Evolutionary conservation across 1,140 invertebrate species (phyloP), one percentile per base, ranked within the genome.

Genomic region (Drosophila pseudoobscura): DNA sequence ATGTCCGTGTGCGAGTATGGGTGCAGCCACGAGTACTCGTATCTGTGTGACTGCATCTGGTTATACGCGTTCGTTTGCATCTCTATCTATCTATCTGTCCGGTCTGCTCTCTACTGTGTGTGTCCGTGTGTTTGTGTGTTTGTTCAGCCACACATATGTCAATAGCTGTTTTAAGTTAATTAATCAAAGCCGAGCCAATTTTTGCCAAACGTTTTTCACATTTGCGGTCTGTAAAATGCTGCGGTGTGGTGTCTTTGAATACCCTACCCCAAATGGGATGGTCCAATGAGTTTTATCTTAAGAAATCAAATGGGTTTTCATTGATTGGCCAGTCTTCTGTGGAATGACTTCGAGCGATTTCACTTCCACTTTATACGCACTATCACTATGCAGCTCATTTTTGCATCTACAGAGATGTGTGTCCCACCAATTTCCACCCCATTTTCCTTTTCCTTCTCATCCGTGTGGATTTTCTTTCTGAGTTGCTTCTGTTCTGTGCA

Each of bases 81-180:
- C 9, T 11, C 9, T 39, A 1, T 39, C 9, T 39, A 1, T 39
- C 9, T 9, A 8, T 26, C 24, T 31, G 31, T 31, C 35, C 35
- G 3, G 9, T 39, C 11, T 39, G 9, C 9, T 11, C 35, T 39
- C 3, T 1, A 5, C 35, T 13, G 3, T 56, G 39, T 56, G 24
- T 26, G 24, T 24, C 13, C 24, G 22, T 53, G 20, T 64, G 59
- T 46, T n/a, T 53, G 29, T 50, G 26, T 59, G 29, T 56, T 22
- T 44, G 39, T 35, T 44, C 29, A 39, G 60, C 43, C 63, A 46
- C 62, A 60, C 51, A 44, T 63, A 54, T 76, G 78, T 75, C 78
- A 72, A 74, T 83, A 72, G 66, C 70, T 88, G 71, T 73, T 88
- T 87, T 87, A 83, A 87, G 83, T 87, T 87, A 87, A 87, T 87